phyloP scores from a whole-genome alignment of 2,888 invertebrate species.

The Zonitis immaculata region DNA sequence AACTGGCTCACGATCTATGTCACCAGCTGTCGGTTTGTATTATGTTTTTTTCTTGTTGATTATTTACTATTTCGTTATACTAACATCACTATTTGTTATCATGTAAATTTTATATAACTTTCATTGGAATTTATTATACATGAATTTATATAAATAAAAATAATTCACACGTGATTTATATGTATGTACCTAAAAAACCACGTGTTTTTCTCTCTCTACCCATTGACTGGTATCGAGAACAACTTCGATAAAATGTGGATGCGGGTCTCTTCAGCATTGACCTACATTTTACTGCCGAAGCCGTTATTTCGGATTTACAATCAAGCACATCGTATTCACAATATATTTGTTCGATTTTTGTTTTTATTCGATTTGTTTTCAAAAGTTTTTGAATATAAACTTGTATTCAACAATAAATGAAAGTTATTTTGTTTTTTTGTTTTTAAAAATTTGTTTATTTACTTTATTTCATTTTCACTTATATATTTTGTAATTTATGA shows the following conservation, averaged over 20 bases:
- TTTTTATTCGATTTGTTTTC: not conserved
- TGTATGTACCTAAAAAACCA: conserved; percentile 24
- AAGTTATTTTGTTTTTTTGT: not conserved
- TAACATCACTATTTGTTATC: not conserved
- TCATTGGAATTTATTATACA: too few species aligned
- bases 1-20: conserved; percentile 94
- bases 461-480: not conserved
- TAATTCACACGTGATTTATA: conserved; percentile 24
- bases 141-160: not conserved
- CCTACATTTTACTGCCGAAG: conserved; percentile 36
- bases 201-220: conserved; percentile 22
- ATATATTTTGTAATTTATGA: not conserved
- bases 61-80: too few species aligned
- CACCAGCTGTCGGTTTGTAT: conserved; percentile 90
- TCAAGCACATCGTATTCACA: conserved; percentile 3
- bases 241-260: conserved; percentile 33
- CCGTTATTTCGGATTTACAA: conserved; percentile 26
- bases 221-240: conserved; percentile 29
- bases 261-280: conserved; percentile 36
- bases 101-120: not conserved
- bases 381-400: not conserved
- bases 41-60: too few species aligned
- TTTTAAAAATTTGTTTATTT: too few species aligned
- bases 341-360: conserved; percentile 3
- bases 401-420: not conserved